These are phyloP conservation scores for Silurus asotus DNA, from an alignment of 2,113 vertebrate species.

Conservation along the genomic window DNA sequence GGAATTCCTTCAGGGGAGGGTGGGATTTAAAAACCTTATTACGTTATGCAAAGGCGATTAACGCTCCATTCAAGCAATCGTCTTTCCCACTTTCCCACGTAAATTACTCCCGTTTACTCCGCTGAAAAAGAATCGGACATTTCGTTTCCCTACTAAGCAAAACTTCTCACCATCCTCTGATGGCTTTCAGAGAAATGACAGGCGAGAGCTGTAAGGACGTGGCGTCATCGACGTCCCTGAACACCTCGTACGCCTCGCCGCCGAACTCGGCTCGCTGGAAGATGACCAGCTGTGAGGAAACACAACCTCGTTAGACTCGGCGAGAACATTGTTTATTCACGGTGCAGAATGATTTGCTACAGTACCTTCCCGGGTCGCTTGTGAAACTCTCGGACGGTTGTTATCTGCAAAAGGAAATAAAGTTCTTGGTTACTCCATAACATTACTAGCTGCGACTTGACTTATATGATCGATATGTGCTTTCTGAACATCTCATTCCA, in stretches of 20 bases:
- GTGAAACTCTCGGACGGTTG: slow-evolving; percentile 48
- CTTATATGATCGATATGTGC: neutral
- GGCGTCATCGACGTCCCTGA: slow-evolving; percentile 79
- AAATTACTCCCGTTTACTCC: too few relatives aligned
- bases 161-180: slow-evolving; percentile 88
- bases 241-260: slow-evolving; percentile 77
- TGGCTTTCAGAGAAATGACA: slow-evolving; percentile 80
- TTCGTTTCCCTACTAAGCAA: neutral
- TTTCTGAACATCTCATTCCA: too few relatives aligned
- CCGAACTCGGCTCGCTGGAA: slow-evolving; percentile 71
- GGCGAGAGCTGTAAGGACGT: slow-evolving; percentile 81
- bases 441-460: neutral
- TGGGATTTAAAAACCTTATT: neutral
- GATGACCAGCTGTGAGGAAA: slow-evolving; percentile 78
- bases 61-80: neutral
- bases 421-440: neutral
- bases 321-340: neutral
- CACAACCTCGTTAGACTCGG: neutral
- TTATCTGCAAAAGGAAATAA: slow-evolving; percentile 38
- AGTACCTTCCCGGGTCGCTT: slow-evolving; percentile 54
- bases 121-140: neutral
- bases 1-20: neutral
- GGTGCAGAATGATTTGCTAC: neutral
- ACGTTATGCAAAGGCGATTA: neutral
- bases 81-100: too few relatives aligned